Conservation (phyloP, 2,113 vertebrate genomes). For the Peromyscus californicus region DNA sequence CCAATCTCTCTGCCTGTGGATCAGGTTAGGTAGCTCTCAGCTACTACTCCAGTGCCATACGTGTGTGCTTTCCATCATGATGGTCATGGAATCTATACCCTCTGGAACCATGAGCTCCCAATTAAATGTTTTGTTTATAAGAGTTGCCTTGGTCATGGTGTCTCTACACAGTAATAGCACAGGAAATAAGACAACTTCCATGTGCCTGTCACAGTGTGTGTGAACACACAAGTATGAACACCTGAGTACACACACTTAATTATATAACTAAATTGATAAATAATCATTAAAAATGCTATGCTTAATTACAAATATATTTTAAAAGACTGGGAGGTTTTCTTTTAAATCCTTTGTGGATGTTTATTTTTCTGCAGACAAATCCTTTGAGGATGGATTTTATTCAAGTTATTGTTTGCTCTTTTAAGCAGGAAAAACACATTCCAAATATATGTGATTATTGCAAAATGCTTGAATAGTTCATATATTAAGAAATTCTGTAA, state of each 20-base stretch:
- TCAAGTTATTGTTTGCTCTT: slow-evolving; percentile 36
- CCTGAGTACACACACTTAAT: not conserved
- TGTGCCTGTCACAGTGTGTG: not conserved
- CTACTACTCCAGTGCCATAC: not conserved
- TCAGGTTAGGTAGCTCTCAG: not conserved
- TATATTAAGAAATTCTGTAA: slow-evolving; percentile 62
- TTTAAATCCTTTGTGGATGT: not conserved
- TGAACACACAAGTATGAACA: not conserved
- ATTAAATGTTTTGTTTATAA: not conserved
- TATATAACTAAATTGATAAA: not conserved
- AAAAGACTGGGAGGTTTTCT: not conserved
- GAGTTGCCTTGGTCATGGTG: not conserved
- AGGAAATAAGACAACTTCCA: not conserved
- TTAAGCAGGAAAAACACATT: slow-evolving; percentile 26
- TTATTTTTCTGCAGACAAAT: slow-evolving; percentile 28
- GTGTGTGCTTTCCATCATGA: not conserved
- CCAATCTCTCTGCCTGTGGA: not conserved
- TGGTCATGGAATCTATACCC: not conserved
- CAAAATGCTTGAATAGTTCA: slow-evolving; percentile 66
- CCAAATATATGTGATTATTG: slow-evolving; percentile 65
- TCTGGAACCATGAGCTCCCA: not conserved
- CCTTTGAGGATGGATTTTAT: not conserved
- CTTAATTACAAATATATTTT: slow-evolving; percentile 26
- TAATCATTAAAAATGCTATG: not conserved
- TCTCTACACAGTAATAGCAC: too few species aligned